Evolutionary conservation across 2,888 invertebrate species (phyloP).

Genomic region (Drosophila neotestacea): DNA sequence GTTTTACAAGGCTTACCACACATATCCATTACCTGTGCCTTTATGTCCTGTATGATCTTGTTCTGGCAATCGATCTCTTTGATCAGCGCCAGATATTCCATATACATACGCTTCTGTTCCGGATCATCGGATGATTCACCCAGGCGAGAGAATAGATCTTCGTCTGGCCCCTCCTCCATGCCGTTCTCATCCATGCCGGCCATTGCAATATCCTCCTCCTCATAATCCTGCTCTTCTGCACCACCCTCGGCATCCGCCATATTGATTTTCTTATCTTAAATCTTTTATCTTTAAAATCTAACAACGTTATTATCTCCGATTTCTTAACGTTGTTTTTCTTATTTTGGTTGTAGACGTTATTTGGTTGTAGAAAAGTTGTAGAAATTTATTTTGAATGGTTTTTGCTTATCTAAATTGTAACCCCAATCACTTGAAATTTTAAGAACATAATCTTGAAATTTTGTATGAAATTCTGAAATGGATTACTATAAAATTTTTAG

Average conservation of each 20-base stretch:
- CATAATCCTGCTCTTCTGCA: constrained; percentile 57
- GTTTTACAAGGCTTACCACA: constrained; percentile 74
- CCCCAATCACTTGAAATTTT: constrained; percentile 35
- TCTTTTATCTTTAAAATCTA: background rate
- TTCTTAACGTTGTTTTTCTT: background rate
- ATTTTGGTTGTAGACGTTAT: background rate
- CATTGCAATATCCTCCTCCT: constrained; percentile 44
- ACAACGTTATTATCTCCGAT: background rate
- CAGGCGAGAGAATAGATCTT: constrained; percentile 71
- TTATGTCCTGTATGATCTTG: constrained; percentile 77
- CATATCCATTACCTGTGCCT: constrained; percentile 74
- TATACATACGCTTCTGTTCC: constrained; percentile 75
- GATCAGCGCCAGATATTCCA: constrained; percentile 79
- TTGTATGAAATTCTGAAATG: constrained; percentile 48
- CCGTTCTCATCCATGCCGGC: constrained; percentile 36
- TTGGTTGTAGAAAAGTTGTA: background rate
- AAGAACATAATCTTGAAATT: constrained; percentile 46
- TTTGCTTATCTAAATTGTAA: constrained; percentile 26
- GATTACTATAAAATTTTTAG: constrained; percentile 48
- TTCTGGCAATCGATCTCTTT: constrained; percentile 83
- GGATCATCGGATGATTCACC: constrained; percentile 78
- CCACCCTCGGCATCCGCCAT: constrained; percentile 61
- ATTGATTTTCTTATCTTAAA: constrained; percentile 1
- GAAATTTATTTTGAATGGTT: constrained; percentile 10
- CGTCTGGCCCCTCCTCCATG: constrained; percentile 61